Conservation (phyloP, 2,888 invertebrate species). For the Craniophora ligustri region DNA sequence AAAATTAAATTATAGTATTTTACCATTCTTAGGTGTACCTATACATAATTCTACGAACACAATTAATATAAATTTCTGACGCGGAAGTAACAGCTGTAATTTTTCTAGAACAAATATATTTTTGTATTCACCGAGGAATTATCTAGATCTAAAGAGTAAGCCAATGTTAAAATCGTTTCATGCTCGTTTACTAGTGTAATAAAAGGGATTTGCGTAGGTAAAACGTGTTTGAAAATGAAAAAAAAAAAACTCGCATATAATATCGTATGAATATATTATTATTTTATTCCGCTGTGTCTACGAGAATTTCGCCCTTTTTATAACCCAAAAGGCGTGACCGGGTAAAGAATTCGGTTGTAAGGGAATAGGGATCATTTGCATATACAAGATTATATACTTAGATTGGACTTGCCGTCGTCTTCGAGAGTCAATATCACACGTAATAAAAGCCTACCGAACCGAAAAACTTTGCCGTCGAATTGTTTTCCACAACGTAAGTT, state of each 20-base stretch:
- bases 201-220: conserved; percentile 63
- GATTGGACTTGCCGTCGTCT: conserved; percentile 70
- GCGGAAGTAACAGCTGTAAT: conserved; percentile 53
- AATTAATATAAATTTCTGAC: conserved; percentile 60
- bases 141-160: conserved; percentile 58
- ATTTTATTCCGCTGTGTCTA: conserved; percentile 77
- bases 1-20: too few relatives aligned
- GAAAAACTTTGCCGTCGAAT: conserved; percentile 75
- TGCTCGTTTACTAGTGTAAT: conserved; percentile 59
- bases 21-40: too few relatives aligned
- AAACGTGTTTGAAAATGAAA: conserved; percentile 66
- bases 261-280: conserved; percentile 76
- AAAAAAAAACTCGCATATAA: conserved; percentile 59
- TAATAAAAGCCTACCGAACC: conserved; percentile 77
- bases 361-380: conserved; percentile 80
- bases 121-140: conserved; percentile 62
- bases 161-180: conserved; percentile 60
- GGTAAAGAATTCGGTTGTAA: conserved; percentile 77
- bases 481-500: conserved; percentile 74
- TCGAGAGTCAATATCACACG: conserved; percentile 80
- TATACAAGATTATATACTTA: conserved; percentile 82
- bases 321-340: conserved; percentile 78
- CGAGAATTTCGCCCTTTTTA: conserved; percentile 73
- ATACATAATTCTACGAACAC: too few relatives aligned
- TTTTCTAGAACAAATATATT: conserved; percentile 61